phyloP scores from a whole-genome alignment of 2,888 invertebrate genomes.

The Tetheella fluctuosa region DNA sequence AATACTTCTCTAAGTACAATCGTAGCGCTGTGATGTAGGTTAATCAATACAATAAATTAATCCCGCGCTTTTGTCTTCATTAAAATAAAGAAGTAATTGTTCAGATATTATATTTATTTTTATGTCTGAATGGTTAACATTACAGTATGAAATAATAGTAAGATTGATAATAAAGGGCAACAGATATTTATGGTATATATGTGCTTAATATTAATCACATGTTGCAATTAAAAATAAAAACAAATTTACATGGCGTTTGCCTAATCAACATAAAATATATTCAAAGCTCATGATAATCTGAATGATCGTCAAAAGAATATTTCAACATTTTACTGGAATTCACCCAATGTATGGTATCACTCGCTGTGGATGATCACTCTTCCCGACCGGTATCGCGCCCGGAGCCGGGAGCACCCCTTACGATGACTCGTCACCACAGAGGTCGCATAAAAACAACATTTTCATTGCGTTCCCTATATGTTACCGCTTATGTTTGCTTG shows the following conservation, averaged over 20 bases:
- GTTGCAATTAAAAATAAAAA: no score
- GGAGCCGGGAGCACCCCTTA: constrained; percentile 74
- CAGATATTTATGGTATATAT: no score
- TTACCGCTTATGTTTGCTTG: constrained; percentile 31
- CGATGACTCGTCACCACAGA: constrained; percentile 56
- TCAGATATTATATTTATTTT: no score
- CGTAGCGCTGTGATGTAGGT: neutral
- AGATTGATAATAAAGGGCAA: no score
- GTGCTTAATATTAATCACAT: no score
- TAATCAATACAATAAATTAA: neutral
- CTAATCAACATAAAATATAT: no score
- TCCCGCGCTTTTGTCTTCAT: neutral
- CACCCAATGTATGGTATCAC: constrained; percentile 45
- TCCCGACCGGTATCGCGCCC: constrained; percentile 71
- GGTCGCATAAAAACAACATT: constrained; percentile 31
- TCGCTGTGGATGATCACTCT: constrained; percentile 69
- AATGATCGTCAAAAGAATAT: neutral
- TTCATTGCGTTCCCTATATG: constrained; percentile 38
- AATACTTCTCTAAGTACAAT: neutral
- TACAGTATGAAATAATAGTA: no score
- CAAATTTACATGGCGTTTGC: no score
- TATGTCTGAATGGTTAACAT: neutral
- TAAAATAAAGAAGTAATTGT: neutral
- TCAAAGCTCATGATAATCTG: neutral
- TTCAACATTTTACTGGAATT: constrained; percentile 37